Percentiles rank a stretch among this genome's conserved stretches.
Evolutionary conservation across 2,797 vertebrate genomes (phyloP).

Genomic region (Tolypeutes matacus): DNA sequence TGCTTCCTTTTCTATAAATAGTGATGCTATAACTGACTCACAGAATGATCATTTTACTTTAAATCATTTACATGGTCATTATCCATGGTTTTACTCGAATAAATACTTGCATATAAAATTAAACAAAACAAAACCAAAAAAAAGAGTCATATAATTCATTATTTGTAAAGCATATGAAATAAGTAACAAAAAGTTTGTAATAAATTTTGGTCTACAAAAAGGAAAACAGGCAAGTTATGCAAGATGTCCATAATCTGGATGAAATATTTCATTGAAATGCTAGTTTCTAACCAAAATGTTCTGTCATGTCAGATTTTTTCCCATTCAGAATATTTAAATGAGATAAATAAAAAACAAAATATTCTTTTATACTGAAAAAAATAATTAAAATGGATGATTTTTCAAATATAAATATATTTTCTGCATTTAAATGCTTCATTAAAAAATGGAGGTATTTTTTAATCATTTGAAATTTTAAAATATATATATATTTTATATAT

Average conservation of each 20-base stretch:
- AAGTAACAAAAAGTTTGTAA: background rate
- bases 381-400: background rate
- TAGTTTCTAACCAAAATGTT: slow-evolving; percentile 35
- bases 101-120: too few species aligned
- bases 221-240: background rate
- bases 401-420: background rate
- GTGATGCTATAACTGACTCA: too few species aligned
- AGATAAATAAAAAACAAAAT: background rate
- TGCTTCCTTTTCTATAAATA: too few species aligned
- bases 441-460: background rate
- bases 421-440: background rate
- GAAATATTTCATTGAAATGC: background rate
- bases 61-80: too few species aligned
- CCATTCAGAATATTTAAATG: slow-evolving; percentile 40
- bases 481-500: too few species aligned
- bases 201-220: slow-evolving; percentile 31
- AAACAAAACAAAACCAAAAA: too few species aligned
- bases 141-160: slow-evolving; percentile 15
- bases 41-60: too few species aligned
- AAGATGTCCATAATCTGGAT: background rate
- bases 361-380: background rate
- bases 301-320: background rate
- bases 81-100: too few species aligned
- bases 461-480: background rate
- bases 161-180: background rate